Percentiles rank a stretch among this genome's conserved stretches.
phyloP scores from a whole-genome alignment of 1,140 invertebrate genomes.

The Eubasilissa regina region DNA sequence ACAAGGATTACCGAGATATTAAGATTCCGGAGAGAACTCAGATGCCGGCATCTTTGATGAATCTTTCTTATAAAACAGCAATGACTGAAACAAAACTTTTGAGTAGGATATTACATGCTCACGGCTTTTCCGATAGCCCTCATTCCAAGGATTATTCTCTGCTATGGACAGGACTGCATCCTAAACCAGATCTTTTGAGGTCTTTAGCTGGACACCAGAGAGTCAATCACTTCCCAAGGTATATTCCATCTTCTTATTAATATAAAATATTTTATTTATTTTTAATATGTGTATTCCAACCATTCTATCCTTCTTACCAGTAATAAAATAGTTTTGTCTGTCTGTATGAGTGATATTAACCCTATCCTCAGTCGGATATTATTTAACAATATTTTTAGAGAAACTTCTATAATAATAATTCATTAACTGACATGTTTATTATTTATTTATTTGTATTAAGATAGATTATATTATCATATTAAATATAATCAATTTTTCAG shows the following conservation, averaged over 20 bases:
- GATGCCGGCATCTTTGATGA: constrained; percentile 81
- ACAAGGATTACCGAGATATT: constrained; percentile 56
- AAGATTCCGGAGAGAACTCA: constrained; percentile 66
- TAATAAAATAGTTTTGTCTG: too few species aligned
- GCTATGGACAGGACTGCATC: constrained; percentile 92
- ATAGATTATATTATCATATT: too few species aligned
- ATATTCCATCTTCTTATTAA: constrained; percentile 51
- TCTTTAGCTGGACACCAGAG: constrained; percentile 88
- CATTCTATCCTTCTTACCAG: too few species aligned
- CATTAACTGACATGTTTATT: too few species aligned
- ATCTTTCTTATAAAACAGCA: constrained; percentile 85
- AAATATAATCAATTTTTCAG: too few species aligned
- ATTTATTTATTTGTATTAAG: too few species aligned
- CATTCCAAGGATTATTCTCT: constrained; percentile 87
- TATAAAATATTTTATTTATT: background rate
- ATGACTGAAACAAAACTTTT: constrained; percentile 87
- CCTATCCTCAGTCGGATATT: too few species aligned
- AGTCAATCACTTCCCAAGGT: constrained; percentile 96
- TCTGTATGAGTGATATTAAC: too few species aligned
- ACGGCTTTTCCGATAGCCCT: constrained; percentile 80
- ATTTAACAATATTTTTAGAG: too few species aligned
- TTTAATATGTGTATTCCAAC: too few species aligned
- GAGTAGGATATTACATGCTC: constrained; percentile 80
- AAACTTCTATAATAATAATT: too few species aligned
- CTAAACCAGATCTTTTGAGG: constrained; percentile 89